Conservation (phyloP, 2,113 vertebrate genomes). For the Meriones unguiculatus region DNA sequence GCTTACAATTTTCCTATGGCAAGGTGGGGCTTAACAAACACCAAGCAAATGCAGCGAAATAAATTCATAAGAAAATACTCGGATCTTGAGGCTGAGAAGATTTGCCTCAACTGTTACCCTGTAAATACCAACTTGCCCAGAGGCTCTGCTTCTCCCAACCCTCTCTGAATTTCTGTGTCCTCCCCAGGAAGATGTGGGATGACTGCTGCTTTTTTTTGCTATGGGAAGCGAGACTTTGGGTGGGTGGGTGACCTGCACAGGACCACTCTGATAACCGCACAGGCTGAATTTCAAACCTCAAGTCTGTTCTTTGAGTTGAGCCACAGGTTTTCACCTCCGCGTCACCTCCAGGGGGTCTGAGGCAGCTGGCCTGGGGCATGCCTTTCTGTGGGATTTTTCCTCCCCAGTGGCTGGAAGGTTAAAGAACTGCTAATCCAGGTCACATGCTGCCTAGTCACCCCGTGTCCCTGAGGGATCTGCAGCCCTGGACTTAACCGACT, state of each 20-base stretch:
- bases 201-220: background rate
- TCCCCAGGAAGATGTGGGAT: background rate
- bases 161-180: background rate
- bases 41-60: background rate
- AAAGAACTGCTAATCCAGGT: background rate
- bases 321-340: background rate
- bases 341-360: background rate
- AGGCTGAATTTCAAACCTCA: background rate
- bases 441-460: background rate
- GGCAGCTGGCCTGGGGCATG: background rate
- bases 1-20: background rate
- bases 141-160: background rate
- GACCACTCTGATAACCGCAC: fast-evolving
- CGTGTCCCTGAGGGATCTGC: background rate
- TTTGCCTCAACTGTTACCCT: background rate
- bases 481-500: background rate
- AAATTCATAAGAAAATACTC: background rate
- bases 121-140: background rate
- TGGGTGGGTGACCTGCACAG: background rate
- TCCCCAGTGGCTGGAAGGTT: background rate
- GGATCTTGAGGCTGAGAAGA: background rate
- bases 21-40: background rate
- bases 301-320: background rate
- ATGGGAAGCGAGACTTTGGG: background rate
- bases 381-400: background rate